A percentile compares a stretch with the other conserved stretches of the same genome.
These are phyloP conservation scores for Cirrhinus mrigala DNA, from an alignment of 2,797 vertebrate genomes.

Conservation along the genomic window DNA sequence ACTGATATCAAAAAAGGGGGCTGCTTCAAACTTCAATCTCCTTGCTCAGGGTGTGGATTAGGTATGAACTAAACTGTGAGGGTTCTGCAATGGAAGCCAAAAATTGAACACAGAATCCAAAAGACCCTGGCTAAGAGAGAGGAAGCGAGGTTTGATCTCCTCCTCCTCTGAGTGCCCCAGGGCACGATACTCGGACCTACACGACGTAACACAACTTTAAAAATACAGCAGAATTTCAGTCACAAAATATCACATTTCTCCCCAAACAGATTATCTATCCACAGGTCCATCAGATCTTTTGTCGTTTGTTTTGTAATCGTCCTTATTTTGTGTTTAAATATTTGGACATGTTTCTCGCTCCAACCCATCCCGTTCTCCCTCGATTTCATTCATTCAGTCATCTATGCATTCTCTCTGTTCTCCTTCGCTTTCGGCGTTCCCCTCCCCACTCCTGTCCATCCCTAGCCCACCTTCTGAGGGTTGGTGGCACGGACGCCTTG, in stretches of 20 bases:
- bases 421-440: slow-evolving; percentile 63
- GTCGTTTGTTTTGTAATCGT: slow-evolving; percentile 60
- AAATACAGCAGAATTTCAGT: slow-evolving; percentile 83
- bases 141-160: slow-evolving; percentile 55
- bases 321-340: slow-evolving; percentile 68
- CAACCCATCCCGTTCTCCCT: slow-evolving; percentile 7
- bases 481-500: slow-evolving; percentile 95
- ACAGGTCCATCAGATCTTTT: slow-evolving; percentile 78
- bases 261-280: slow-evolving; percentile 71
- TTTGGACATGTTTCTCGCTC: slow-evolving; percentile 74
- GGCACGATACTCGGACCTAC: slow-evolving; percentile 82
- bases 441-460: slow-evolving; percentile 48
- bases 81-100: slow-evolving; percentile 69
- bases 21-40: slow-evolving; percentile 52
- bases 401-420: slow-evolving; percentile 56
- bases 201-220: slow-evolving; percentile 80
- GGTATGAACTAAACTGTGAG: slow-evolving; percentile 73
- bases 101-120: slow-evolving; percentile 52
- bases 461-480: slow-evolving; percentile 93
- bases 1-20: slow-evolving; percentile 27
- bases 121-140: slow-evolving; percentile 56
- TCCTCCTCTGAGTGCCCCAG: slow-evolving; percentile 73
- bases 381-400: slow-evolving; percentile 61
- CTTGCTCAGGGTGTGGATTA: slow-evolving; percentile 34
- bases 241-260: slow-evolving; percentile 82